phyloP scores from a whole-genome alignment of 1,140 invertebrate species.

The Notospermus geniculatus region DNA sequence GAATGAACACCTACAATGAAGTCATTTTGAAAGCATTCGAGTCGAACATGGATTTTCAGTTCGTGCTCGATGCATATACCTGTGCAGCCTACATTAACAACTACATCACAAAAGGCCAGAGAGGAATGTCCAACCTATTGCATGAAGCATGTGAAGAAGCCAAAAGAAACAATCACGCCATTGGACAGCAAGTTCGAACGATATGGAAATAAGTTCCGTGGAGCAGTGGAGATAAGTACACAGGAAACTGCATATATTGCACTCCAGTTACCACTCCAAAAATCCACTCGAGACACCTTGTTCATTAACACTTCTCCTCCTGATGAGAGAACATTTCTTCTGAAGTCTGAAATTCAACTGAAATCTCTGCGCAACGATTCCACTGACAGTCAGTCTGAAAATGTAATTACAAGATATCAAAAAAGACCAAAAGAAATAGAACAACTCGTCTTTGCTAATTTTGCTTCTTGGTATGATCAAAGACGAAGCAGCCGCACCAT shows the following conservation, averaged over 20 bases:
- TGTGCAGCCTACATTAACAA: neutral
- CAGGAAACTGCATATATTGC: conserved; percentile 25
- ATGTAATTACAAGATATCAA: too few relatives aligned
- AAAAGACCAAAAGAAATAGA: too few relatives aligned
- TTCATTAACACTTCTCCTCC: conserved; percentile 27
- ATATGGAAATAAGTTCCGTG: conserved; percentile 28
- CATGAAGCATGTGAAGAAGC: too few relatives aligned
- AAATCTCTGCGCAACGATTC: neutral
- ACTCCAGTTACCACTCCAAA: conserved; percentile 30
- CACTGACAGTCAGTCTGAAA: neutral
- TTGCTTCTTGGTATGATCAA: too few relatives aligned
- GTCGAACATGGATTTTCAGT: conserved; percentile 11
- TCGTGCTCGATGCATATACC: neutral
- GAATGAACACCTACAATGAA: conserved; percentile 22
- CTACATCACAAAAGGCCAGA: neutral
- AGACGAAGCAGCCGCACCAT: too few relatives aligned
- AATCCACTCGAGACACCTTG: too few relatives aligned
- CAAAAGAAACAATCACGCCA: conserved; percentile 21
- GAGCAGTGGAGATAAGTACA: conserved; percentile 22
- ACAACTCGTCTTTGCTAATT: too few relatives aligned
- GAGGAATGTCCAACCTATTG: conserved; percentile 20
- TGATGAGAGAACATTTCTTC: too few relatives aligned
- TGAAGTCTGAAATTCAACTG: conserved; percentile 4
- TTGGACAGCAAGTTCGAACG: conserved; percentile 21
- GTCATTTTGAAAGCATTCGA: conserved; percentile 16